These are phyloP conservation scores for Macaria notata DNA, from an alignment of 2,888 invertebrate genomes.

Conservation along the genomic window DNA sequence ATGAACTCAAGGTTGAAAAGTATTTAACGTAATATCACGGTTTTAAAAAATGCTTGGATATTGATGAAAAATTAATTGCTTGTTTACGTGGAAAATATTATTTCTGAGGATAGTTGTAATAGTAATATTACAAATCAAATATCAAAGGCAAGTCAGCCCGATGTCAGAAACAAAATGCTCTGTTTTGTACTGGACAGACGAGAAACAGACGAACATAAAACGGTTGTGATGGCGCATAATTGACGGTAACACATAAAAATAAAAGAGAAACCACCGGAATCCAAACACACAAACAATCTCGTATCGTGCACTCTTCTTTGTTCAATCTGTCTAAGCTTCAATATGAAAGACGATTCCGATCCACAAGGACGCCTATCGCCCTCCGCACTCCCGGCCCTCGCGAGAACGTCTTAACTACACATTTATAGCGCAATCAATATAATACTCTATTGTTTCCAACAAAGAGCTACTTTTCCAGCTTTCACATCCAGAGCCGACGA, in stretches of 20 bases:
- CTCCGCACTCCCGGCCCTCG: conserved; percentile 29
- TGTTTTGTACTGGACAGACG: background rate
- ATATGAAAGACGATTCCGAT: conserved; percentile 61
- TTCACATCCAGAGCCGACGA: conserved; percentile 22
- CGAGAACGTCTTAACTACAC: conserved; percentile 46
- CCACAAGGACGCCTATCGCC: conserved; percentile 51
- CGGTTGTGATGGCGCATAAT: conserved; percentile 20
- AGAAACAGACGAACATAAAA: background rate
- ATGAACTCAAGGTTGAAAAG: too few species aligned
- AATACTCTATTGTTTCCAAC: conserved; percentile 46
- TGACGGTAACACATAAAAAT: conserved; percentile 16
- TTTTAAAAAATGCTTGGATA: too few species aligned
- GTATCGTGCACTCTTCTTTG: conserved; percentile 42
- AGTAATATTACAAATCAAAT: too few species aligned
- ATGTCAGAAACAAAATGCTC: too few species aligned
- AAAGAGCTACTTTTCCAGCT: conserved; percentile 44
- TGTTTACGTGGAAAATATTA: too few species aligned
- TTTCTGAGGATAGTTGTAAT: too few species aligned
- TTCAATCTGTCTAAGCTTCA: conserved; percentile 55
- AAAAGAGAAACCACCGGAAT: conserved; percentile 31
- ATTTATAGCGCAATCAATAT: conserved; percentile 46
- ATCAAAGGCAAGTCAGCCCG: too few species aligned
- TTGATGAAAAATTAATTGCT: too few species aligned
- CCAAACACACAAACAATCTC: conserved; percentile 41
- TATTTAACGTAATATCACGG: too few species aligned